A percentile compares a stretch with the other conserved stretches of the same genome.
phyloP scores from a whole-genome alignment of 2,888 invertebrate species.

The Tenthredo notha region DNA sequence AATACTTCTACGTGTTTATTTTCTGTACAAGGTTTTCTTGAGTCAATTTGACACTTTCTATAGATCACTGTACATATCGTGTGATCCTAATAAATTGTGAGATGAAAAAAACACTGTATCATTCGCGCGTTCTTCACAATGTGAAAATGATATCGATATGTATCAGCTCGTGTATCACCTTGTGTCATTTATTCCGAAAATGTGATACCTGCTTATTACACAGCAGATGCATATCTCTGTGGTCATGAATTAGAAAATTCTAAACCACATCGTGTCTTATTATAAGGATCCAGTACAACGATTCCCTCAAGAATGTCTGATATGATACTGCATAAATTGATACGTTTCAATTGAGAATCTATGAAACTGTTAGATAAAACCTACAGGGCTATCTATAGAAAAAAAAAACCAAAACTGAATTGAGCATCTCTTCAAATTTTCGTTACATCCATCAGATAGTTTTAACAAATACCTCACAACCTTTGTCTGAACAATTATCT shows the following conservation, averaged over 20 bases:
- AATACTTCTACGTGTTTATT: neutral
- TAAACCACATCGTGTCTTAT: neutral
- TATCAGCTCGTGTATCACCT: neutral
- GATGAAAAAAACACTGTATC: neutral
- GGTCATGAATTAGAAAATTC: neutral
- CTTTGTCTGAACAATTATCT: constrained; percentile 7
- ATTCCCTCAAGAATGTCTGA: neutral
- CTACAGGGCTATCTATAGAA: neutral
- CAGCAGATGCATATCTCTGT: neutral
- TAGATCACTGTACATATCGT: neutral
- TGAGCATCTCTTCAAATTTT: neutral
- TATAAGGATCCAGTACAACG: neutral
- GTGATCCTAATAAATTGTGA: neutral
- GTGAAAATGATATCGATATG: neutral
- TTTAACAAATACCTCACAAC: neutral
- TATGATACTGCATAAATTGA: neutral
- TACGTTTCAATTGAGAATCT: neutral
- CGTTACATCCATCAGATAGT: neutral
- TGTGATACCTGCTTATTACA: neutral
- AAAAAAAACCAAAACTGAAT: neutral
- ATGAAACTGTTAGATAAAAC: neutral
- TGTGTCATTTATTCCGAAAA: neutral
- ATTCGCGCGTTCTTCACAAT: neutral
- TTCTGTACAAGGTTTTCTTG: neutral
- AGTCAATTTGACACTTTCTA: neutral